Evolutionary conservation across 2,797 vertebrate species (phyloP).

Genomic region (Sebastes flavidus): DNA sequence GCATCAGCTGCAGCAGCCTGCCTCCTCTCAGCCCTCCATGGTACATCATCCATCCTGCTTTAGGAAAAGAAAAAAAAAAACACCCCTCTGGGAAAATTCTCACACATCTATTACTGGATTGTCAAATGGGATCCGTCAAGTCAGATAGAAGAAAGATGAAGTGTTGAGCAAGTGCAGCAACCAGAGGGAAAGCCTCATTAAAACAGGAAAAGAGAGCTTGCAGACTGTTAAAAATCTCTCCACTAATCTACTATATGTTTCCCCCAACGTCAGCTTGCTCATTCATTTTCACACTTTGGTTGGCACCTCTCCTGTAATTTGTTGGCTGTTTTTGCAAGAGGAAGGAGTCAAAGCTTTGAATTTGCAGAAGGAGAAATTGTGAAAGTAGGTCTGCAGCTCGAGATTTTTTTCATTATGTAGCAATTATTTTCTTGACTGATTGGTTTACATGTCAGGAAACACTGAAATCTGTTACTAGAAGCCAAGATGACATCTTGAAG

Average conservation of each 20-base stretch:
- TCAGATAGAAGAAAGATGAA: neutral
- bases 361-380: neutral
- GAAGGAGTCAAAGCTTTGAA: neutral
- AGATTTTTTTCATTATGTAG: neutral
- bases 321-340: neutral
- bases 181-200: slow-evolving; percentile 3
- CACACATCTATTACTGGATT: slow-evolving; percentile 16
- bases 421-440: neutral
- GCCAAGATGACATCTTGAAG: too few relatives aligned
- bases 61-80: too few relatives aligned
- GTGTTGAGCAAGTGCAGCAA: neutral
- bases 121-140: slow-evolving; percentile 22
- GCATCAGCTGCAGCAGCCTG: neutral
- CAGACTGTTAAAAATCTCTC: slow-evolving; percentile 8
- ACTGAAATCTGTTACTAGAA: neutral
- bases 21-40: neutral
- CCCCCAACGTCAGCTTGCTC: neutral
- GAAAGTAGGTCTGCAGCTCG: neutral
- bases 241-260: slow-evolving; percentile 4
- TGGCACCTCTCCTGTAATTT: neutral
- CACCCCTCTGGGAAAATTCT: slow-evolving; percentile 15
- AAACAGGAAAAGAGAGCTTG: neutral
- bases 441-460: neutral
- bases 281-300: neutral
- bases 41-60: slow-evolving; percentile 2